These are phyloP conservation scores for Syngnathus floridae DNA, from an alignment of 2,113 vertebrate genomes.

Conservation along the genomic window DNA sequence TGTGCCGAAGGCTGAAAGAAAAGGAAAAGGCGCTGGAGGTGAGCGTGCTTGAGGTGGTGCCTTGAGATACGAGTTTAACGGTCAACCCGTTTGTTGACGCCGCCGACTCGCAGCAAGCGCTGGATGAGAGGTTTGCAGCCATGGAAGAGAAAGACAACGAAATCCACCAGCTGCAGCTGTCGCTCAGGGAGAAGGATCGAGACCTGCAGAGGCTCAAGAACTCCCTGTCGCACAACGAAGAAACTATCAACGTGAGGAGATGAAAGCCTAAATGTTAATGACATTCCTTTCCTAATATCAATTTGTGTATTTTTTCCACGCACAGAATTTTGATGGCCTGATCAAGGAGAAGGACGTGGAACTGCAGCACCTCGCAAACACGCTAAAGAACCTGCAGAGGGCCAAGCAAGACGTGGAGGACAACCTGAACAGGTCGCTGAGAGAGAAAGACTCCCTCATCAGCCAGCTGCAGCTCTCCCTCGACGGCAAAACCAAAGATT, in stretches of 20 bases:
- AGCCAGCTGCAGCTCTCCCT: slow-evolving; percentile 72
- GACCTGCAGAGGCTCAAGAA: slow-evolving; percentile 72
- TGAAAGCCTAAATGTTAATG: not conserved
- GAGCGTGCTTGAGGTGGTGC: not conserved
- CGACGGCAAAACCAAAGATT: slow-evolving; percentile 70
- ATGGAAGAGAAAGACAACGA: slow-evolving; percentile 77
- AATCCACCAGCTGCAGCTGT: slow-evolving; percentile 70
- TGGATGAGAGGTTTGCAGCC: slow-evolving; percentile 72
- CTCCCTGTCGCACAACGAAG: slow-evolving; percentile 68
- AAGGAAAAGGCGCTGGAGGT: slow-evolving; percentile 75
- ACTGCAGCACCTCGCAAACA: slow-evolving; percentile 74
- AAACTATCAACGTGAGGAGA: slow-evolving; percentile 67
- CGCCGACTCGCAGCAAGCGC: slow-evolving; percentile 55
- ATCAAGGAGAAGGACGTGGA: slow-evolving; percentile 80
- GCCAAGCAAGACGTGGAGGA: slow-evolving; percentile 75
- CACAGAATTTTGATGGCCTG: slow-evolving; percentile 73
- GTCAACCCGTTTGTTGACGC: not conserved
- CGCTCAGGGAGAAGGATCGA: slow-evolving; percentile 71
- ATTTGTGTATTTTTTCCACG: not conserved
- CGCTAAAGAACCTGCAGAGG: slow-evolving; percentile 72
- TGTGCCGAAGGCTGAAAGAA: slow-evolving; percentile 71
- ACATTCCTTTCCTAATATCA: not conserved
- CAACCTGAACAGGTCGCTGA: slow-evolving; percentile 71
- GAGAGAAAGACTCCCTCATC: slow-evolving; percentile 76
- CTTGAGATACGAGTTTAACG: not conserved